Conservation (phyloP, 2,797 vertebrate genomes). For the Fundulus diaphanus region DNA sequence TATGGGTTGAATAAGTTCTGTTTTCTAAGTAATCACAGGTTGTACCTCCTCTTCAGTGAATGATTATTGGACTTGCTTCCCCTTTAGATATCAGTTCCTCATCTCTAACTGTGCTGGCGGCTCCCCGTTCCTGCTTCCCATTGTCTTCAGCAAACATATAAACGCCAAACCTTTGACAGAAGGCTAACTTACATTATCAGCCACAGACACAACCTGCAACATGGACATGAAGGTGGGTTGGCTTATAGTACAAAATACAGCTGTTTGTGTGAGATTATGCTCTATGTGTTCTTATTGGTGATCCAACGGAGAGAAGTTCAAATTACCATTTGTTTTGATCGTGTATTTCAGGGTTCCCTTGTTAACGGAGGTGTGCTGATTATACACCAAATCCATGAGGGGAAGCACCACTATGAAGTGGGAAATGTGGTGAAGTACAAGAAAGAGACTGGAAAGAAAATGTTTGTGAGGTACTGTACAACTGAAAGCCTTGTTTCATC, state of each 20-base stretch:
- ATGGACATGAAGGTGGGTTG: conserved; percentile 68
- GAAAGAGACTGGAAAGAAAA: conserved; percentile 19
- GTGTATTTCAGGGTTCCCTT: conserved; percentile 47
- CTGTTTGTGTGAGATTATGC: background rate
- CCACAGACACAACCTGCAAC: background rate
- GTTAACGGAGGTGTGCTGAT: conserved; percentile 71
- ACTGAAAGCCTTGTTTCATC: background rate
- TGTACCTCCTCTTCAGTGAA: background rate
- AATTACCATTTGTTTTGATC: conserved; percentile 5
- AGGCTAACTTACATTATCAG: rapidly evolving
- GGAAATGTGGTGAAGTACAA: conserved; percentile 67
- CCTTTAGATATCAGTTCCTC: conserved; percentile 47
- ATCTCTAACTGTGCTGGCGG: background rate
- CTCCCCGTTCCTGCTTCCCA: conserved; percentile 36
- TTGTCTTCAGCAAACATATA: conserved; percentile 40
- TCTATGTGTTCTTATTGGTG: background rate
- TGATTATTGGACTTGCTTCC: conserved; percentile 44
- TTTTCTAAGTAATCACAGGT: conserved; percentile 6
- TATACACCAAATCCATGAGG: conserved; percentile 65
- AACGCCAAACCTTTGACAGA: conserved; percentile 18
- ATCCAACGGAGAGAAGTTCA: background rate
- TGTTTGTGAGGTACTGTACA: conserved; percentile 77
- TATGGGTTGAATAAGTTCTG: conserved; percentile 27
- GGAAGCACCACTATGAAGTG: conserved; percentile 80
- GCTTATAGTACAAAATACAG: background rate